Evolutionary conservation across 2,113 vertebrate species (phyloP).

Genomic region (Phylloscopus whistleri): DNA sequence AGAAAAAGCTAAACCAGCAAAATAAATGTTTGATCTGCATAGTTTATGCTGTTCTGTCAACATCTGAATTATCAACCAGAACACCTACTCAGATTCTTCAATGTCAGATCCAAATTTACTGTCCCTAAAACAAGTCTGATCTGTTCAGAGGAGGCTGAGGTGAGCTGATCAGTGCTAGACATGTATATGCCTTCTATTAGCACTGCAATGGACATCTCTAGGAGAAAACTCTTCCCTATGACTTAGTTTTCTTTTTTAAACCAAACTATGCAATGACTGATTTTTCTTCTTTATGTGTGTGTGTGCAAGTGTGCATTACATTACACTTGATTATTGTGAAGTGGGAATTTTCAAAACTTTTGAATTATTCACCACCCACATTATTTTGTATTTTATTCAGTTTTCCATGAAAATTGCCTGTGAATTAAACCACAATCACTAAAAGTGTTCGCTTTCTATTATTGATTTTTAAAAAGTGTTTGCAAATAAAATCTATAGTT

Average conservation of each 20-base stretch:
- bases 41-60: neutral
- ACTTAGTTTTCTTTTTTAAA: neutral
- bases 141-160: neutral
- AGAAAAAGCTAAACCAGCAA: constrained; percentile 6
- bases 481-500: neutral
- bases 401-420: neutral
- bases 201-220: neutral
- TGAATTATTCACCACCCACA: neutral
- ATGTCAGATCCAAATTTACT: neutral
- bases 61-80: constrained; percentile 5
- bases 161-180: neutral
- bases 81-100: neutral
- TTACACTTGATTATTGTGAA: neutral
- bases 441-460: neutral
- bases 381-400: neutral
- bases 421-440: neutral
- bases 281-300: neutral
- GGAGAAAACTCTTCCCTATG: neutral
- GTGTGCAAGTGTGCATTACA: neutral
- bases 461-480: neutral
- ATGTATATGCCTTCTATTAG: neutral
- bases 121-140: neutral
- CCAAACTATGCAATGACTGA: neutral
- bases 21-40: constrained; percentile 35
- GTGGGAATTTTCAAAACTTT: neutral